These are phyloP conservation scores for Erpornis zantholeuca DNA, from an alignment of 2,113 vertebrate species.

Conservation along the genomic window DNA sequence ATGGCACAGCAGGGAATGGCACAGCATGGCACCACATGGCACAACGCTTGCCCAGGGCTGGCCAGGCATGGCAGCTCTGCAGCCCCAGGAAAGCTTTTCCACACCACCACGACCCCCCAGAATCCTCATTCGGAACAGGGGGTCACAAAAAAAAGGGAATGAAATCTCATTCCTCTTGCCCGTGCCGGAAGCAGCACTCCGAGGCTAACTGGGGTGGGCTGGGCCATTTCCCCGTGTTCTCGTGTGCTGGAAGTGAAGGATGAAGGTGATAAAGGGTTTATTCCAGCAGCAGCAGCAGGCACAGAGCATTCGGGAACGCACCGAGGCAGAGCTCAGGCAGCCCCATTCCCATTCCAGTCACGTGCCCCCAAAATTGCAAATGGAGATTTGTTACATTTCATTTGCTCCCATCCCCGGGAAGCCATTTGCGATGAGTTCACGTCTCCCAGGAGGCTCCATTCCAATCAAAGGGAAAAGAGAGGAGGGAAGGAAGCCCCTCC, in stretches of 20 bases:
- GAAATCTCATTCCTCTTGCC: not conserved
- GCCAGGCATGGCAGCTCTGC: accelerated
- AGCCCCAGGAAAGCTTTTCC: not conserved
- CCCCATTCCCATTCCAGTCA: conserved; percentile 79
- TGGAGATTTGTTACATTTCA: conserved; percentile 90
- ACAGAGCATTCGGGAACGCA: not conserved
- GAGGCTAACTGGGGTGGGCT: not conserved
- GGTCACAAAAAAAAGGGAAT: not conserved
- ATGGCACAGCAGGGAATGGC: too few species aligned
- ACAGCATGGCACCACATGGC: accelerated
- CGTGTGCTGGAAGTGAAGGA: not conserved
- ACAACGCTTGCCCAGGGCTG: accelerated
- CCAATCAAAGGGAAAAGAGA: conserved; percentile 38
- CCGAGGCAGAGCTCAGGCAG: conserved; percentile 42
- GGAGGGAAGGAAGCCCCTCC: not conserved
- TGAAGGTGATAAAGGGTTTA: conserved; percentile 12
- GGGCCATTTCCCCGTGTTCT: not conserved
- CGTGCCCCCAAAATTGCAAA: conserved; percentile 79
- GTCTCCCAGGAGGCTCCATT: conserved; percentile 65
- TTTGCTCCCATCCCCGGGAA: conserved; percentile 81
- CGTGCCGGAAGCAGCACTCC: not conserved
- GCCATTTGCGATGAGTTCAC: conserved; percentile 73
- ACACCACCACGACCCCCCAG: accelerated
- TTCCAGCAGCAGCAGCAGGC: not conserved
- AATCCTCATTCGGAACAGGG: not conserved